Evolutionary conservation across 2,888 invertebrate genomes (phyloP).

Genomic region (Sepioteuthis lessoniana): DNA sequence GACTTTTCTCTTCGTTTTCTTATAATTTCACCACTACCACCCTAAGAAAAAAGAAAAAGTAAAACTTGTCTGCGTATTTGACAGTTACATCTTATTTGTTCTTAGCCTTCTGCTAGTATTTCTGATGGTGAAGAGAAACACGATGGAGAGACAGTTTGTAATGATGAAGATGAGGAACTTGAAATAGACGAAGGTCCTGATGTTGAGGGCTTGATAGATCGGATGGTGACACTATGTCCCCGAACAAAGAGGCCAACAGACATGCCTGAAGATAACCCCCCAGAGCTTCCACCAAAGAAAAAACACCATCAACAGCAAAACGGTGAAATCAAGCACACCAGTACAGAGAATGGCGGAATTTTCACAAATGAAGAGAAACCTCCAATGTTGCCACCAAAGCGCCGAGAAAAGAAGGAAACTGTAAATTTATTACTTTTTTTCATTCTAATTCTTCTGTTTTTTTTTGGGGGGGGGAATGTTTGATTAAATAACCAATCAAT

Average conservation of each 20-base stretch:
- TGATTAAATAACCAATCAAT: too few species aligned
- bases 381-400: slow-evolving; percentile 64
- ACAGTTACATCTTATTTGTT: not conserved
- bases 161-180: slow-evolving; percentile 51
- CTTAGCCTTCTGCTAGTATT: slow-evolving; percentile 35
- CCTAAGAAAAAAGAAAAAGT: too few species aligned
- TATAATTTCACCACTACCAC: too few species aligned
- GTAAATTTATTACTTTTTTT: not conserved
- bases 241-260: slow-evolving; percentile 60
- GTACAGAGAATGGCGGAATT: slow-evolving; percentile 50
- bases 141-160: slow-evolving; percentile 53
- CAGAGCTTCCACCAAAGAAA: slow-evolving; percentile 67
- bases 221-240: slow-evolving; percentile 68
- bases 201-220: slow-evolving; percentile 66
- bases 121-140: slow-evolving; percentile 51
- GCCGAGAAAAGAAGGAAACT: slow-evolving; percentile 60
- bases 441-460: not conserved
- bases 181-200: slow-evolving; percentile 62
- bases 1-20: too few species aligned
- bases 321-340: slow-evolving; percentile 56
- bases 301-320: slow-evolving; percentile 57
- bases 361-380: slow-evolving; percentile 53
- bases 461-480: not conserved
- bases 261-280: slow-evolving; percentile 74
- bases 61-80: not conserved